Evolutionary conservation across 2,888 invertebrate genomes (phyloP).

Genomic region (Zeuzera pyrina): DNA sequence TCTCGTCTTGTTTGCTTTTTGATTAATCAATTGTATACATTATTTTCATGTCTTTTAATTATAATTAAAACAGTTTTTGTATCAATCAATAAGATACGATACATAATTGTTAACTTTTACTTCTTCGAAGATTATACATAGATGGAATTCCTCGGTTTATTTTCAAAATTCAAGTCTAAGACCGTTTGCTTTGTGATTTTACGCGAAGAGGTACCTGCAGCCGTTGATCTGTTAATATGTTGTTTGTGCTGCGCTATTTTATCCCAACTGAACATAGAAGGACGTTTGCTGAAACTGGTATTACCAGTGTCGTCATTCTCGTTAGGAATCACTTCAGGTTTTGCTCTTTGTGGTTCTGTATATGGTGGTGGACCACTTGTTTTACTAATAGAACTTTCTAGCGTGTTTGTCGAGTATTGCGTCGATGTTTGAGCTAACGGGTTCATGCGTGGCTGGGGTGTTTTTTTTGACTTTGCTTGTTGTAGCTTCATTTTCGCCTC

Average conservation of each 20-base stretch:
- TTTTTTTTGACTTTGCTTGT: slow-evolving; percentile 8
- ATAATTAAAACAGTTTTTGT: no score
- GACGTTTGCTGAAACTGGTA: slow-evolving; percentile 39
- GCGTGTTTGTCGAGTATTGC: slow-evolving; percentile 39
- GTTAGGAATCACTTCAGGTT: slow-evolving; percentile 21
- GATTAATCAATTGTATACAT: no score
- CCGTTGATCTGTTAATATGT: slow-evolving; percentile 36
- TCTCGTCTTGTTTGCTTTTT: no score
- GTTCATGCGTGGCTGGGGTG: slow-evolving; percentile 4
- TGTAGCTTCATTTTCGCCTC: slow-evolving; percentile 15
- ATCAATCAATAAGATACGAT: no score
- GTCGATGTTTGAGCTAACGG: slow-evolving; percentile 8
- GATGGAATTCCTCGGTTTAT: no score
- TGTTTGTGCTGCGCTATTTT: slow-evolving; percentile 67
- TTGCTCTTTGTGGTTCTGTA: slow-evolving; percentile 18
- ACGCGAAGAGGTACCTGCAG: no score
- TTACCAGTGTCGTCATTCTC: slow-evolving; percentile 33
- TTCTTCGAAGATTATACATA: no score
- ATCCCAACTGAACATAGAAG: slow-evolving; percentile 55
- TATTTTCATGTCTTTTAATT: no score
- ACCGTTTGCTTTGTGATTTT: slow-evolving; percentile 29
- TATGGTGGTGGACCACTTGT: slow-evolving; percentile 58
- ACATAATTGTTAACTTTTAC: no score
- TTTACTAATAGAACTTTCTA: slow-evolving; percentile 56
- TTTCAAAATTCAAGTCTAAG: slow-evolving; percentile 48